Evolutionary conservation across 2,888 invertebrate species (phyloP), one percentile per base, ranked within the genome.

Genomic region (Entomobrya proxima): DNA sequence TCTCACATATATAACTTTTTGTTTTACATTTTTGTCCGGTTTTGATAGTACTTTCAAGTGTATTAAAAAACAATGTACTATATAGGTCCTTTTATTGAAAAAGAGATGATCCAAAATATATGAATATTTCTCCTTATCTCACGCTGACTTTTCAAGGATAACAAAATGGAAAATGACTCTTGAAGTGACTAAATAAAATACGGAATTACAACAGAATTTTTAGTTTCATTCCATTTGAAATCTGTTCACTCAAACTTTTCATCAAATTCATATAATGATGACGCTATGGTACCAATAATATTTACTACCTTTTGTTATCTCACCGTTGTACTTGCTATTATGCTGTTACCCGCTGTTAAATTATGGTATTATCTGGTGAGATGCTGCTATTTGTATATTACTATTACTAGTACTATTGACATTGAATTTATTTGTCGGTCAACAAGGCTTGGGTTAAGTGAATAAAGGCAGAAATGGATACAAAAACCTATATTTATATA

Each of bases 171-270:
- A n/a, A n/a, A n/a, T n/a, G n/a, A n/a, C n/a, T n/a, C n/a, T n/a
- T n/a, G n/a, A n/a, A n/a, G n/a, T n/a, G n/a, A n/a, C n/a, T n/a
- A n/a, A n/a, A n/a, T n/a, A n/a, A n/a, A n/a, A n/a, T n/a, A n/a
- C n/a, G n/a, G 44, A 40, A 40, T 15, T 11, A 40, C 44, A 40
- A 40, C 44, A 40, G 7, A 40, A n/a, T n/a, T 61, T 30, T 61
- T 61, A 30, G n/a, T 61, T 61, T 27, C 61, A 61, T n/a, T 32
- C 27, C 61, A 61, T 32, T 61, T 32, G 6, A 61, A 61, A 61
- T 61, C 61, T 15, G 61, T 61, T 61, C 61, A 32, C 55, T n/a
- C 18, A 24, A 18, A 24, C 5, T 11, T 18, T 55, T 11, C 21
- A 55, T 55, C 2, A 2, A 55, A 55, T 18, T 21, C 30, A 3